A percentile compares a stretch with the other conserved stretches of the same genome.
phyloP scores from a whole-genome alignment of 2,113 vertebrate genomes.

The Malurus elegans region DNA sequence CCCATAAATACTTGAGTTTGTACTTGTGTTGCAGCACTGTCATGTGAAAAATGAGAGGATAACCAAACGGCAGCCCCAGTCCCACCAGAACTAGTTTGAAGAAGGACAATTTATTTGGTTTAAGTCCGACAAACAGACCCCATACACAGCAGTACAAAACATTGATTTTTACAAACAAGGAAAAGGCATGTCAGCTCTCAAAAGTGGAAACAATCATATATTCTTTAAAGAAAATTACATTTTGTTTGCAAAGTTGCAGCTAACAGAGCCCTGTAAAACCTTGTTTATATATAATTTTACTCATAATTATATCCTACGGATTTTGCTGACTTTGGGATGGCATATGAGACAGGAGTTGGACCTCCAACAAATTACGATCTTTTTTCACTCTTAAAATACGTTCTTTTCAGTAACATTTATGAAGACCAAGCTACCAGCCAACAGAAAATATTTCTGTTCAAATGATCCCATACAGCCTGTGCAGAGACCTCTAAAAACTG shows the following conservation, averaged over 20 bases:
- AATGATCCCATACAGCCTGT: not conserved
- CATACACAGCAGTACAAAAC: not conserved
- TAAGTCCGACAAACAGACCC: not conserved
- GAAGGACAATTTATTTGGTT: not conserved
- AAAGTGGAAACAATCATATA: not conserved
- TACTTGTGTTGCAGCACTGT: not conserved
- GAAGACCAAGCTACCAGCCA: not conserved
- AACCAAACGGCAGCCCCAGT: not conserved
- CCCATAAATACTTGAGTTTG: not conserved
- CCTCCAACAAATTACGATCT: not conserved
- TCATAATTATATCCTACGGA: not conserved
- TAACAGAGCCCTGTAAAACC: not conserved
- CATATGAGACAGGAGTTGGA: not conserved
- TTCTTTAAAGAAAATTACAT: not conserved
- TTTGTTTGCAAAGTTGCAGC: not conserved
- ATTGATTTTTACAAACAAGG: not conserved
- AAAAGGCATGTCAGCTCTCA: not conserved
- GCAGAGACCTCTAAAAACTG: not conserved
- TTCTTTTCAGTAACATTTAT: not conserved
- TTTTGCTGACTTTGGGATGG: not conserved
- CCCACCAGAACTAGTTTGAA: not conserved
- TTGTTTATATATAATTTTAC: not conserved
- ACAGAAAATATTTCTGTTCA: not conserved
- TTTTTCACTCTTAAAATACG: not conserved
- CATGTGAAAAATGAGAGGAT: not conserved